Evolutionary conservation across 1,140 invertebrate species (phyloP).

Genomic region (Drosophila prosaltans): DNA sequence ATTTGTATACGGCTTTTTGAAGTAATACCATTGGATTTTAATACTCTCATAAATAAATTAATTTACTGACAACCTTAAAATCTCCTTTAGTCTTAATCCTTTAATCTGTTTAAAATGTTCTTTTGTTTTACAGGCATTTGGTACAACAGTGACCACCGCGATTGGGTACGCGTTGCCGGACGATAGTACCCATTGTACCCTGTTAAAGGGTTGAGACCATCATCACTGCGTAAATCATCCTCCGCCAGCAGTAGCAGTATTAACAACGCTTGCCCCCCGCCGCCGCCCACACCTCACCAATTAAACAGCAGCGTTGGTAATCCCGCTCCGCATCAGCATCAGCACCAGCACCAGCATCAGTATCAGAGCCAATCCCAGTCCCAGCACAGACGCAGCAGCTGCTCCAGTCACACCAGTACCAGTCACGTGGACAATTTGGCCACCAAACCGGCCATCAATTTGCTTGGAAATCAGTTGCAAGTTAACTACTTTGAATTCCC

Average conservation of each 20-base stretch:
- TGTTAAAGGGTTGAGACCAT: slow-evolving; percentile 83
- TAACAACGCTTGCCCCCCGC: slow-evolving; percentile 78
- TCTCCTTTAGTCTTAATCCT: no score
- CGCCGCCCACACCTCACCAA: slow-evolving; percentile 78
- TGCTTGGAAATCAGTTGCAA: slow-evolving; percentile 74
- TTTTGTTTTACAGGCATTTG: slow-evolving; percentile 73
- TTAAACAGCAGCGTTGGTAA: slow-evolving; percentile 50
- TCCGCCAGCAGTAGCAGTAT: slow-evolving; percentile 76
- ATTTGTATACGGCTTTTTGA: no score
- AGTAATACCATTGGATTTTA: no score
- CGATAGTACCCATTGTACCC: slow-evolving; percentile 83
- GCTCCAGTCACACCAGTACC: slow-evolving; percentile 42
- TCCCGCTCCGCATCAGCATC: slow-evolving; percentile 38
- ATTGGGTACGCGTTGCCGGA: slow-evolving; percentile 83
- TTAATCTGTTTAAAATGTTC: neutral
- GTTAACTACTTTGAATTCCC: slow-evolving; percentile 80
- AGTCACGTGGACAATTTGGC: slow-evolving; percentile 60
- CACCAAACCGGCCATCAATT: slow-evolving; percentile 68
- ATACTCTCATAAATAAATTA: no score
- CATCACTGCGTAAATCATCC: slow-evolving; percentile 82
- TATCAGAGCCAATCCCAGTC: slow-evolving; percentile 3
- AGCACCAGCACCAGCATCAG: slow-evolving; percentile 32
- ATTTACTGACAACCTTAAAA: no score
- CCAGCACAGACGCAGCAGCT: slow-evolving; percentile 47
- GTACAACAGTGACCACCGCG: slow-evolving; percentile 83